phyloP scores from a whole-genome alignment of 2,113 vertebrate species.

The Tichodroma muraria region DNA sequence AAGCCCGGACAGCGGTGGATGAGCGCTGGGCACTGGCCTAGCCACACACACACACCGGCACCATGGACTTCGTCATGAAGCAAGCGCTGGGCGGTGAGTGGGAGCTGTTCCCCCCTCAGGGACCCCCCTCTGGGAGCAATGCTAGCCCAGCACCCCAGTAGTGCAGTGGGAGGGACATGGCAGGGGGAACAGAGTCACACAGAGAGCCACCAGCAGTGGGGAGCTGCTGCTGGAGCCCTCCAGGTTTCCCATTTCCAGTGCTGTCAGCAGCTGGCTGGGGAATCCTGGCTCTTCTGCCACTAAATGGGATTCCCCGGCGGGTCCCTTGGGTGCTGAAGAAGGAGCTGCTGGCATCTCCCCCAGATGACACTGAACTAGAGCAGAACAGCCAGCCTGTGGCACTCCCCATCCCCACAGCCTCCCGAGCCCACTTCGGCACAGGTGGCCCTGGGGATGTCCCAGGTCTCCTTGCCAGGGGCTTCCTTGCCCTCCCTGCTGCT shows the following conservation, averaged over 20 bases:
- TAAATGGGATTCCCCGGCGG: not conserved
- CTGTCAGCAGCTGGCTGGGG: not conserved
- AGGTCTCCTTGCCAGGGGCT: not conserved
- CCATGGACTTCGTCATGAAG: slow-evolving; percentile 64
- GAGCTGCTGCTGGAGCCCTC: not conserved
- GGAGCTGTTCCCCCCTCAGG: not conserved
- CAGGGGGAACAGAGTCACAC: fast-evolving
- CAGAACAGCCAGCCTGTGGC: not conserved
- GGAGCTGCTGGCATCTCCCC: not conserved
- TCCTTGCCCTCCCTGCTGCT: not conserved
- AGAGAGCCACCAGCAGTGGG: fast-evolving
- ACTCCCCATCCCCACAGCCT: not conserved
- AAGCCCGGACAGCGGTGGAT: not conserved
- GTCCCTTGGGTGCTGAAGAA: slow-evolving; percentile 33
- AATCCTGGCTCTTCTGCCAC: not conserved
- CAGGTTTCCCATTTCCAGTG: not conserved
- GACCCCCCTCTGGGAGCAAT: fast-evolving
- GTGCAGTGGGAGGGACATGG: not conserved
- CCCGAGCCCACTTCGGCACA: fast-evolving
- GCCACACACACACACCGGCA: not conserved
- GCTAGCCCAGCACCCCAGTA: not conserved
- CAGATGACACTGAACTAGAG: not conserved
- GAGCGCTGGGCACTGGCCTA: slow-evolving; percentile 39
- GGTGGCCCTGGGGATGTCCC: not conserved
- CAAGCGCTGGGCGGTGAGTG: slow-evolving; percentile 60